Evolutionary conservation across 1,140 invertebrate genomes (phyloP), one percentile per base, ranked within the genome.

Genomic region (Musca vetustissima): DNA sequence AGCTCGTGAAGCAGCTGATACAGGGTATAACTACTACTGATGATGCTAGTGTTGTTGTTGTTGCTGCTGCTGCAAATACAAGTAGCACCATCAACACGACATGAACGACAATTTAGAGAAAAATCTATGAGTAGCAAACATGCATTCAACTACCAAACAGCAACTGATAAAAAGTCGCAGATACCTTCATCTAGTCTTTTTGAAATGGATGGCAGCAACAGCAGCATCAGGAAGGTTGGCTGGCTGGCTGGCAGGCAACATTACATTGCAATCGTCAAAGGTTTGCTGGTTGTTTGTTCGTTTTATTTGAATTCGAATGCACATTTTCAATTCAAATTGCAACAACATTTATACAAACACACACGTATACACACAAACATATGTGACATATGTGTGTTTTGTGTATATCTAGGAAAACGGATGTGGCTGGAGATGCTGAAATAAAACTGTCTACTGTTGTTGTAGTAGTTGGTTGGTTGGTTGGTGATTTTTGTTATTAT

Each of bases 91-190:
- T 61, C 57, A 61, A 21, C 57, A 43, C 24, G 28, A 59, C 55
- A 59, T 59, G 25, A 61, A 61, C n/a, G 57, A 43, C 28, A 43
- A 17, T 36, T 61, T 61, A 21, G 17, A 61, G 57, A 36, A 61
- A 43, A 61, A 36, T 61, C 57, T 61, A 61, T 61, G 24, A 28
- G 55, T 17, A 17, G 36, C 57, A 43, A 61, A 61, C 55, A 59
- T 59, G 55, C 55, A 59, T 15, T 25, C 49, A 43, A 19, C n/a
- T 52, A 21, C 48, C n/a, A n/a, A 19, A 2, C 2, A n/a, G 11
- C 21, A 22, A 19, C 49, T 52, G 49, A 22, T 52, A 19, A 19
- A 52, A 52, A 22, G 17, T 21, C 49, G 17, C 13, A 59, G 24
- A 59, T 59, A 59, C 55, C 55, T 59, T 59, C 25, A 17, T 61